These are phyloP conservation scores for Oligia strigilis DNA, from an alignment of 2,888 invertebrate genomes.

Conservation along the genomic window DNA sequence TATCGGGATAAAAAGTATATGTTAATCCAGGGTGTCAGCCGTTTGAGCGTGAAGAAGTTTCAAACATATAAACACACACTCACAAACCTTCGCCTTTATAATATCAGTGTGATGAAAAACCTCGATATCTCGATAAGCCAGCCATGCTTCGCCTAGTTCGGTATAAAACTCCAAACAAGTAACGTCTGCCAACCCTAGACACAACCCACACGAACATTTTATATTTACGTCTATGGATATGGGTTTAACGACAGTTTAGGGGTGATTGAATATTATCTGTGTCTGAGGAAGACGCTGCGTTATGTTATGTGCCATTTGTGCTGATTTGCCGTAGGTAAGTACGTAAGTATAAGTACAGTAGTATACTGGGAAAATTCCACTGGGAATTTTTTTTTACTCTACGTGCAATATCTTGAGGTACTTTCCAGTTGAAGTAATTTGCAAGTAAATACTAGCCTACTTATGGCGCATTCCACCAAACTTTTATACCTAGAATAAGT, in stretches of 20 bases:
- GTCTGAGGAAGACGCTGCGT: conserved; percentile 30
- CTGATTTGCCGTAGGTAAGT: conserved; percentile 17
- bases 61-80: too few relatives aligned
- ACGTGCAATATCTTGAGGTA: not conserved
- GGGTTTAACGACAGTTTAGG: conserved; percentile 58
- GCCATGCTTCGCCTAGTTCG: not conserved
- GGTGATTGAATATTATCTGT: conserved; percentile 59
- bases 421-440: conserved; percentile 9
- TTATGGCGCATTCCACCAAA: too few relatives aligned
- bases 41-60: too few relatives aligned
- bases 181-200: conserved; percentile 40
- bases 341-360: not conserved
- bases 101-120: not conserved
- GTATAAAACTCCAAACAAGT: not conserved
- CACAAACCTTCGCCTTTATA: too few relatives aligned
- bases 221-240: conserved; percentile 54
- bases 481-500: too few relatives aligned
- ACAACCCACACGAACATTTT: conserved; percentile 26
- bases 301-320: conserved; percentile 44
- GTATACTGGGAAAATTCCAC: not conserved
- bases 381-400: too few relatives aligned
- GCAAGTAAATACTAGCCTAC: not conserved
- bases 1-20: too few relatives aligned
- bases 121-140: not conserved
- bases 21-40: too few relatives aligned